Base-by-base conservation (phyloP, 2,797 vertebrate genomes). In the Tadarida brasiliensis region DNA sequence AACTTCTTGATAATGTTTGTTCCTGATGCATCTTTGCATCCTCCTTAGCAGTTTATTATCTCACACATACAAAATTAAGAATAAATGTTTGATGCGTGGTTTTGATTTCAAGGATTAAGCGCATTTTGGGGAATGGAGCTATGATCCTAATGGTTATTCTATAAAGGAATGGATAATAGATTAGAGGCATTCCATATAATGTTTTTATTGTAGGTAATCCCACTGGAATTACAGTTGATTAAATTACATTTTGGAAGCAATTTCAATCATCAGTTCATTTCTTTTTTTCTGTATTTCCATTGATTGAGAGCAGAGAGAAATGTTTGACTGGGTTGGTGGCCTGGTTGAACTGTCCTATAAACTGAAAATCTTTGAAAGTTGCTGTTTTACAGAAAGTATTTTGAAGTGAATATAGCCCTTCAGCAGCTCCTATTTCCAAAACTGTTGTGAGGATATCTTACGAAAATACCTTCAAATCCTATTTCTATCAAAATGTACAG, bases 381-480 rank as follows among this genome's bases (percentile, higher is more conserved):
- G 80, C 49, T 90, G 7, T 87, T 94, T 94, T 77, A n/a, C 49
- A 93, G 33, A 73, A 86, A 93, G 24, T 81, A 71, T 91, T 87
- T 85, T 88, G 51, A 87, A 87, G 35, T 94, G 74, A 85, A 82
- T 68, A 5, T 57, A 81, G 76, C 84, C n/a, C 20, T 87, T 68
- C 56, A 84, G 15, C 10, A 59, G 30, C 57, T 90, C 65, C 65
- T 81, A 4, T 84, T 91, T 47, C 65, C 47, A 85, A 47, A 91
- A 77, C 22, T 63, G 19, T 90, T 67, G 22, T 39, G 17, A 95
- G 24, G 49, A 12, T 81, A 78, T 94, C 39, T 94, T 81, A 85
- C 70, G 68, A 88, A 92, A 92, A 80, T 39, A 24, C 56, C 59
- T 87, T 93, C 61, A 68, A 88, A 71, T 93, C 44, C 39, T 59